Percentiles rank a stretch among this genome's conserved stretches.
phyloP scores from a whole-genome alignment of 2,797 vertebrate species.

The Scomberomorus guttatus region DNA sequence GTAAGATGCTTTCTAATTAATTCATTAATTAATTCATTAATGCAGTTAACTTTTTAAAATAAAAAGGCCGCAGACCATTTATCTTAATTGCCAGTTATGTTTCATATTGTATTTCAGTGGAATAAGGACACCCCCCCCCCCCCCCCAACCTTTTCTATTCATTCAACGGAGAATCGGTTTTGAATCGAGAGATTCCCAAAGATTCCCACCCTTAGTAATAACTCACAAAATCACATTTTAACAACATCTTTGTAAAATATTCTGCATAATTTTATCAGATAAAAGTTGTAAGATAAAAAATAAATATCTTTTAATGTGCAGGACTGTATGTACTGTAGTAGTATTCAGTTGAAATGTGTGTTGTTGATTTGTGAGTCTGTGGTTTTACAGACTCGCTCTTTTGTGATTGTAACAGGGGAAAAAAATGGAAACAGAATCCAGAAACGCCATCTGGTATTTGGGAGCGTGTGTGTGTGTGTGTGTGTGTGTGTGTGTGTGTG shows the following conservation, averaged over 20 bases:
- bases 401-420: slow-evolving; percentile 90
- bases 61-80: no score
- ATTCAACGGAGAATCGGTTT: no score
- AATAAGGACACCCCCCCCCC: no score
- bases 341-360: neutral
- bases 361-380: slow-evolving; percentile 53
- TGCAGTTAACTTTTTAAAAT: no score
- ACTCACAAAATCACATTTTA: neutral
- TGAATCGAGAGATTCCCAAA: no score
- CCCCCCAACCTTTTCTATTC: no score
- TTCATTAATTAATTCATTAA: no score
- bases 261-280: neutral
- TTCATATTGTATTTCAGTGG: no score
- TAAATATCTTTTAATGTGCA: neutral
- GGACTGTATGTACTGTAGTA: no score
- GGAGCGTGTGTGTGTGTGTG: slow-evolving; percentile 74
- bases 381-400: slow-evolving; percentile 66
- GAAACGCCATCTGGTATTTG: slow-evolving; percentile 98
- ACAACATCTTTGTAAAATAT: neutral
- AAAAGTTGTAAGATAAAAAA: neutral
- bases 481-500: slow-evolving; percentile 49
- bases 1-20: no score
- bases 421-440: slow-evolving; percentile 93
- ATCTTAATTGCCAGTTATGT: no score
- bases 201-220: neutral